Conservation (phyloP, 2,797 vertebrate genomes). For the Dipus sagitta region DNA sequence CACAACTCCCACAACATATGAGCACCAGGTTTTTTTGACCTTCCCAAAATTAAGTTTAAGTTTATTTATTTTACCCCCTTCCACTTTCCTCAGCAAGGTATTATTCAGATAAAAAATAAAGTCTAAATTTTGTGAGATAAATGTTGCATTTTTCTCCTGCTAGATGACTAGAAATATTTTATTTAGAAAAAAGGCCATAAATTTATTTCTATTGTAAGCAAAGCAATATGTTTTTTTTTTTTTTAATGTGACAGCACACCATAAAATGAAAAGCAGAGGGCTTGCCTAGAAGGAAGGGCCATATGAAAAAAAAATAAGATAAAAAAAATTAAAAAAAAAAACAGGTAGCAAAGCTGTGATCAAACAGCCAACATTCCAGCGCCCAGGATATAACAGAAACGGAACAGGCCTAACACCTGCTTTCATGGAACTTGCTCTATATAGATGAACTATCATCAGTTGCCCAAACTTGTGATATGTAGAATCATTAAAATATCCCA, state of each 20-base stretch:
- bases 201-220: constrained; percentile 68
- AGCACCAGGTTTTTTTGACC: constrained; percentile 40
- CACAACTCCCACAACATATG: constrained; percentile 15
- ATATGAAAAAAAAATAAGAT: constrained; percentile 47
- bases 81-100: constrained; percentile 28
- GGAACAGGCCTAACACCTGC: background rate
- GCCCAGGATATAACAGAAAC: background rate
- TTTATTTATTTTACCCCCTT: constrained; percentile 48
- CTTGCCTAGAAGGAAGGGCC: constrained; percentile 43
- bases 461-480: background rate
- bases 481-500: background rate
- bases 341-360: constrained; percentile 52
- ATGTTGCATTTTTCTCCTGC: constrained; percentile 46
- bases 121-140: constrained; percentile 54
- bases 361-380: background rate
- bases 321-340: constrained; percentile 42
- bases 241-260: constrained; percentile 50
- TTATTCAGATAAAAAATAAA: constrained; percentile 48
- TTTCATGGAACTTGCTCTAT: background rate
- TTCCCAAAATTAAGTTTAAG: constrained; percentile 38
- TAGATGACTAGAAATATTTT: constrained; percentile 44
- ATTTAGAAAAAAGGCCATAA: constrained; percentile 1
- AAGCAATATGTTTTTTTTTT: constrained; percentile 21
- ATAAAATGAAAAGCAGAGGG: constrained; percentile 69
- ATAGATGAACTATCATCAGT: background rate